These are phyloP conservation scores for Lagorchestes hirsutus DNA, from an alignment of 2,797 vertebrate genomes.

Conservation along the genomic window DNA sequence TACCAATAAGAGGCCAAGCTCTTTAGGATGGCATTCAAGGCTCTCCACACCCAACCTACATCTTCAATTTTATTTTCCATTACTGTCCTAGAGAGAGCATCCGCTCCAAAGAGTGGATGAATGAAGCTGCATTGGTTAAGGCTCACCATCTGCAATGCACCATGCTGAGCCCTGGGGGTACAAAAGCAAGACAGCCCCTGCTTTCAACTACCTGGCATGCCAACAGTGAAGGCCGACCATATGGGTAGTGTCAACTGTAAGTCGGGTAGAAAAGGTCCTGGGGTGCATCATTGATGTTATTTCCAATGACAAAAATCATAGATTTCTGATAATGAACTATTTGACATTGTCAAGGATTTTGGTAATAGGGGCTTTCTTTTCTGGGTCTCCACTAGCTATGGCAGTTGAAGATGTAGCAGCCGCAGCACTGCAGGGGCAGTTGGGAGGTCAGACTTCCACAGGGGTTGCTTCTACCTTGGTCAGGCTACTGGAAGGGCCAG, in stretches of 20 bases:
- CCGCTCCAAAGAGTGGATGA: not conserved
- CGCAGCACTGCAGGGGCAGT: too few relatives aligned
- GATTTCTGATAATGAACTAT: not conserved
- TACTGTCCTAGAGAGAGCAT: not conserved
- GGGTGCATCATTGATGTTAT: not conserved
- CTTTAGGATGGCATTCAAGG: not conserved
- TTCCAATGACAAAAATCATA: not conserved
- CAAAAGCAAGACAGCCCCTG: not conserved
- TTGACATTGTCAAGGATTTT: not conserved
- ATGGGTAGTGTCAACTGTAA: not conserved
- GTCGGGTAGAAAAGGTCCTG: not conserved
- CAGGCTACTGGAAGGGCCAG: not conserved
- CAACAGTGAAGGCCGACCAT: not conserved
- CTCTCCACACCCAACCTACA: not conserved
- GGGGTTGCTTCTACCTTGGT: not conserved
- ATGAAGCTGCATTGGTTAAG: not conserved
- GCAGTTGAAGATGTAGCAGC: not conserved
- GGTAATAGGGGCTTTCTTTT: not conserved
- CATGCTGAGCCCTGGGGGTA: not conserved
- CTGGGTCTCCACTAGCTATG: not conserved
- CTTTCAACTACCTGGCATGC: not conserved
- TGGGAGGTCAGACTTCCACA: not conserved
- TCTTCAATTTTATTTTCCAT: not conserved
- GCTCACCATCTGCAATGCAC: not conserved
- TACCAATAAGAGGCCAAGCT: not conserved